Evolutionary conservation across 1,140 invertebrate species (phyloP), one percentile per base, ranked within the genome.

Genomic region (Heliconius hewitsoni): DNA sequence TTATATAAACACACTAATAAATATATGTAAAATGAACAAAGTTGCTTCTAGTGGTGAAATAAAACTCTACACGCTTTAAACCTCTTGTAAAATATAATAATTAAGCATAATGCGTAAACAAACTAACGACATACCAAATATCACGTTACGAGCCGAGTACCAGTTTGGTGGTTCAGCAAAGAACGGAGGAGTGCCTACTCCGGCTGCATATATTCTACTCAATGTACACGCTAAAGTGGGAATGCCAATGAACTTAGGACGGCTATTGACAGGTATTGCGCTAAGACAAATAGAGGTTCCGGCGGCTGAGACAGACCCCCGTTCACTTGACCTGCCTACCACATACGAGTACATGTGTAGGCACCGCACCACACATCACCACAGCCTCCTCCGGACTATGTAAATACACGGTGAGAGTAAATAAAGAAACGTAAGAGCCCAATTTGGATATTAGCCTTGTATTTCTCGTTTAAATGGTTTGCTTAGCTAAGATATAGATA

Each of bases 241-340:
- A 89, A 89, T 93, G 91, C 91, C 91, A 94, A 90, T 94, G 91
- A 93, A 94, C 91, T 93, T 92, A 86, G 87, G 89, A 89, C 87
- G 88, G 90, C 88, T 92, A 93, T 94, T 94, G 93, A 94, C 91
- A 92, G 90, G 90, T 91, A 93, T 93, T 93, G 91, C 91, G 93
- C 93, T 93, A 93, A 94, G 90, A 93, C 91, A 94, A 94, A 94
- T 92, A 94, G 85, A 92, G 86, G 91, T 90, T 90, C 87, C 87
- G 89, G 87, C 90, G 87, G 88, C 89, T 92, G 84, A 91, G 90
- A 89, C 91, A 88, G 90, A 92, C 88, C 91, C 88, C 91, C 90
- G 90, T 90, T 93, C 88, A 88, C 90, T 91, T 90, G 90, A 90
- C 90, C 86, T 84, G 86, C 85, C 87, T 87, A 86, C 85, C 86